Evolutionary conservation across 2,888 invertebrate species (phyloP), one percentile per base, ranked within the genome.

Genomic region (Frankliniella fusca): DNA sequence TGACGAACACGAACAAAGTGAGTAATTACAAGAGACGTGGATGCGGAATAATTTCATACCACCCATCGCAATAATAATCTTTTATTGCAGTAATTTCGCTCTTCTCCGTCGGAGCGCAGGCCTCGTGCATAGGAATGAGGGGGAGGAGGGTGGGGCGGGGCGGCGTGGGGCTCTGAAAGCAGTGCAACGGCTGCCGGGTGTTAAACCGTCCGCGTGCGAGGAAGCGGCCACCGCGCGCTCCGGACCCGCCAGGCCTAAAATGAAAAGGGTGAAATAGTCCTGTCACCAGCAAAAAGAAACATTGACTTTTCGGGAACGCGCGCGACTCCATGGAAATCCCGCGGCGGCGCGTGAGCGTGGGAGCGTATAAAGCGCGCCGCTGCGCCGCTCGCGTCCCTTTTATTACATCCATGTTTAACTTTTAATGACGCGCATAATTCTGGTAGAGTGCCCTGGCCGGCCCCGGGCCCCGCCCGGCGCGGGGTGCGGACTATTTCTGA

Each of bases 1-100:
- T 61, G 61, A 61, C 61, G 61, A 61, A 61, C 61, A 61, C 61
- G 61, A 61, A 61, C 61, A 61, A 61, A 61, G 61, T 61, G 61
- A 61, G 61, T 61, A 61, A 61, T 61, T 61, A 61, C 61, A 61
- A 18, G 61, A 61, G 61, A 61, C 61, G 61, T 61, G 61, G 61
- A 18, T 15, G 61, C 61, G 61, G 61, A 61, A 61, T 61, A 61
- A 61, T 61, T 61, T 61, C 61, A 61, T 61, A n/a, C 10, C 61
- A 18, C 61, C 61, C 61, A 61, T 61, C 61, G 61, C 61, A 61
- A 61, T 61, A 61, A 61, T 61, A 61, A 61, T 61, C 61, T 61
- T 61, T 61, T 61, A 61, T 61, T 61, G 61, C 61, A 61, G 61
- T n/a, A 61, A 61, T 61, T 61, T 61, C 61, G 61, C 61, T 18